Evolutionary conservation across 2,113 vertebrate genomes (phyloP), one percentile per base, ranked within the genome.

Genomic region (Regulus satrapa): DNA sequence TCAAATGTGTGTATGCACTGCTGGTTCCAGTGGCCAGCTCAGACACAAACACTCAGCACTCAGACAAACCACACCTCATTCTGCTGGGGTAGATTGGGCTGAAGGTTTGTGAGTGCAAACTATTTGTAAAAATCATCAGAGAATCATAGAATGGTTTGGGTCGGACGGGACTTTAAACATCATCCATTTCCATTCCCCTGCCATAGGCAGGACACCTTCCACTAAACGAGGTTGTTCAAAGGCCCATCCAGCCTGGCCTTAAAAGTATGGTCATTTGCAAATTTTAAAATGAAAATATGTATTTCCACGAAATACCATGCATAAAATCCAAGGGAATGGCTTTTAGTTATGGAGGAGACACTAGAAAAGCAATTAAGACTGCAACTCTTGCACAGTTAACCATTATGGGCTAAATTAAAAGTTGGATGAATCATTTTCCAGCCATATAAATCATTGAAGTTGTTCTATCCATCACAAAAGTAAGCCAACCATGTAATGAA

Each of bases 401-500:
- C 18, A 10, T 46, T 55, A 56, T 43, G 58, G 66, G 36, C 66
- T 85, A 40, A 92, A 79, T 68, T 32, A 73, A 56, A 88, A 85
- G 41, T 17, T 31, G 40, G 24, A 67, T 4, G 6, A 83, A 75
- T 79, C 6, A 46, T 67, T 63, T 92, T 81, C 72, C 49, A 86
- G 45, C 20, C 63, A 83, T 52, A 68, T 36, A 92, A 63, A 78
- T 78, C 62, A 73, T 0, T 67, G 14, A 82, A 69, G 66, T 34
- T 76, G 45, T 73, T 71, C 24, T 54, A 66, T 62, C 67, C 34
- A 13, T 76, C 63, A 73, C 0, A 0, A 63, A 92, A 49, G 61
- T 79, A 85, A 75, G 48, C 45, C 75, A 95, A 76, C 41, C 51
- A 18, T 79, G 56, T 56, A 79, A 82, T 73, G 54, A 91, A 69